Evolutionary conservation across 2,797 vertebrate species (phyloP).

Genomic region (Pteronotus mesoamericanus): DNA sequence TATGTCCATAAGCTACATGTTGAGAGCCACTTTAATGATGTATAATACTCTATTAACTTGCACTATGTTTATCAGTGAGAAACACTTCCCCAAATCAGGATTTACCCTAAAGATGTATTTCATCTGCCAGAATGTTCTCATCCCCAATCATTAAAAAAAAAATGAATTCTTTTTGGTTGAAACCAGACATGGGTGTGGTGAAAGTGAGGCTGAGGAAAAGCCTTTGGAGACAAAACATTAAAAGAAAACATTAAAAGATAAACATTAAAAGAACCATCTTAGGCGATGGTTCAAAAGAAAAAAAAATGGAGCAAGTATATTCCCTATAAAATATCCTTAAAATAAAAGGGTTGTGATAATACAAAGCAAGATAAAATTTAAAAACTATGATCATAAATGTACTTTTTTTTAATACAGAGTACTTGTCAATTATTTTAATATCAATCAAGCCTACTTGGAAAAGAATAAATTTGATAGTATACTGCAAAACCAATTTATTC

Average conservation of each 20-base stretch:
- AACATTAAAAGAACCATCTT: not conserved
- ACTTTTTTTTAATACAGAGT: not conserved
- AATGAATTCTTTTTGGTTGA: slow-evolving; percentile 33
- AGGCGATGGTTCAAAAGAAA: not conserved
- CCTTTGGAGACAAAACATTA: not conserved
- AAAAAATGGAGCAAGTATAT: not conserved
- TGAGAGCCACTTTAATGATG: not conserved
- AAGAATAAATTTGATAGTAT: not conserved
- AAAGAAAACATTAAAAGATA: no score
- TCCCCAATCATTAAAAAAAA: not conserved
- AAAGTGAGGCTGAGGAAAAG: not conserved
- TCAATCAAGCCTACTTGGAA: not conserved
- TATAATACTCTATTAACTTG: not conserved
- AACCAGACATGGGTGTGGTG: not conserved
- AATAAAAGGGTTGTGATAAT: not conserved
- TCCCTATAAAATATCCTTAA: not conserved
- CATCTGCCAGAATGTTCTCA: not conserved
- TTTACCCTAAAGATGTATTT: not conserved
- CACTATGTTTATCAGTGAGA: not conserved
- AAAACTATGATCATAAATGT: not conserved
- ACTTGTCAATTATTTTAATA: not conserved
- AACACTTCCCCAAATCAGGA: not conserved
- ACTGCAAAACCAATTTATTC: not conserved
- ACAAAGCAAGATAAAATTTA: not conserved
- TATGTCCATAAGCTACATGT: not conserved